Base-by-base conservation (phyloP, 2,797 vertebrate species). In the Eulemur coronatus region DNA sequence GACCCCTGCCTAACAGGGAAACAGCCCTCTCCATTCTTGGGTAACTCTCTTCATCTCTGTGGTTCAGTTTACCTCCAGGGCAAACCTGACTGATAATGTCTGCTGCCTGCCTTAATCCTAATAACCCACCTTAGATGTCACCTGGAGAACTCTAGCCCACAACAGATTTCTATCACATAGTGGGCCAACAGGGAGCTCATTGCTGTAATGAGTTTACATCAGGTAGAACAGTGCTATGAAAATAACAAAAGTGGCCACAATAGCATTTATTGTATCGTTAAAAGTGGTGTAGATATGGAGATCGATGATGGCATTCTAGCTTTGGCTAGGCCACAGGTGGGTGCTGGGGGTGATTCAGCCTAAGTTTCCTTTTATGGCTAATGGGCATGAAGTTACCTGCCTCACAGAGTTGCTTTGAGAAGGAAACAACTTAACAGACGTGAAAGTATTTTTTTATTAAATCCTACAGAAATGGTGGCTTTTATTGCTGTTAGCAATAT, bases 131-230 rank as follows among this genome's bases (percentile, higher is more conserved):
- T 59, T 70, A 89, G 50, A 65, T 80, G 75, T 48, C 35, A 89
- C 52, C 87, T 91, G 63, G 35, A 24, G 41, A 95, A 73, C 46
- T 50, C 67, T 13, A 85, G 43, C 75, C 33, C 82, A 52, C 69
- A 69, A 81, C 28, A 86, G 89, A 91, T 91, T 92, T 90, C 86
- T 78, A 63, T 91, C 91, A 92, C 13, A 63, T 50, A 67, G 12
- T 72, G 73, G 41, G 59, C 93, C 67, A 63, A 26, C 30, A 20
- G 50, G 35, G 55, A 88, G 12, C 72, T 73, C 15, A 24, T 48
- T n/a, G 78, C 35, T 72, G 12, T 81, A 81, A 95, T 88, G 87
- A 78, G 87, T 93, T 89, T 70, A 63, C 30, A 84, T 69, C 57
- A 78, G 76, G 61, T 46, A 85, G 20, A 43, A 18, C 12, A 8